phyloP scores from a whole-genome alignment of 2,797 vertebrate species.

The Potorous gilbertii region DNA sequence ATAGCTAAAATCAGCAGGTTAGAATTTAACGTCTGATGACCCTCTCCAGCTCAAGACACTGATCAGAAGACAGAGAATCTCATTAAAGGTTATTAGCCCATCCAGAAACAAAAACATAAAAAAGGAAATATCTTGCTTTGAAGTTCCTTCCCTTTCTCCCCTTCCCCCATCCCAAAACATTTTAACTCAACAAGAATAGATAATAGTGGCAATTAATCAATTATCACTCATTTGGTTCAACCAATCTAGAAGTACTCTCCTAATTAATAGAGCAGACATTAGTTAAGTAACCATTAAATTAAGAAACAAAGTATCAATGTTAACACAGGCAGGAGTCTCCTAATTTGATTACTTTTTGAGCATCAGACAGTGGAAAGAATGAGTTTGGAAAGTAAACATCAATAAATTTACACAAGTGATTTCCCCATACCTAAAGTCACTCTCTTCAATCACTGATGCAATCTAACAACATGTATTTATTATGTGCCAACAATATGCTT shows the following conservation, averaged over 20 bases:
- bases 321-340: background rate
- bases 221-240: background rate
- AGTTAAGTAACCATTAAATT: conserved; percentile 1
- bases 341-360: background rate
- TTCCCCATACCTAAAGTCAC: background rate
- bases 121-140: background rate
- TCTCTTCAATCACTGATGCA: background rate
- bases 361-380: background rate
- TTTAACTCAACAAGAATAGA: background rate
- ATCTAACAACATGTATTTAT: background rate
- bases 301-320: background rate
- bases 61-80: background rate
- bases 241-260: background rate
- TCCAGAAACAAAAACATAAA: background rate
- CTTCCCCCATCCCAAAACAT: background rate
- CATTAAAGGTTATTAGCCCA: background rate
- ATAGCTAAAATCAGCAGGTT: background rate
- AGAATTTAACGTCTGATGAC: background rate
- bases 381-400: background rate
- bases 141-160: background rate
- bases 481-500: background rate
- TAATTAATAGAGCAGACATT: background rate
- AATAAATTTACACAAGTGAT: background rate
- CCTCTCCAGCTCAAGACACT: background rate
- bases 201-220: background rate